These are phyloP conservation scores for Coendou prehensilis DNA, from an alignment of 2,797 vertebrate species.

Conservation along the genomic window DNA sequence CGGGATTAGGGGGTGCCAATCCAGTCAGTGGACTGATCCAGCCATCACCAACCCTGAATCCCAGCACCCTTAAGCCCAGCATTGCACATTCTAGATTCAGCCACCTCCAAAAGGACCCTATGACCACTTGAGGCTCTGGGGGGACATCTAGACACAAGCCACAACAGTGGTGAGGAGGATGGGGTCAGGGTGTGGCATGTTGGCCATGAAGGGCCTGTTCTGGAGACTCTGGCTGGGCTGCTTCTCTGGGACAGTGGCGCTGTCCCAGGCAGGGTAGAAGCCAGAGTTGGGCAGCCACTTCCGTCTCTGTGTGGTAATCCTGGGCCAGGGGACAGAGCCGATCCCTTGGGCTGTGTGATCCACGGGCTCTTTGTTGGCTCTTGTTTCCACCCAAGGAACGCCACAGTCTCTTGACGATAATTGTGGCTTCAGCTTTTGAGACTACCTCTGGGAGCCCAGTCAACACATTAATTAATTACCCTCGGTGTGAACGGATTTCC, in stretches of 20 bases:
- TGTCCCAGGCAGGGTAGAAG: background rate
- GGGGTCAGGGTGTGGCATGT: too few species aligned
- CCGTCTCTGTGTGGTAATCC: background rate
- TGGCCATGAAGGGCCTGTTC: too few species aligned
- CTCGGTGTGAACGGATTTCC: slow-evolving; percentile 71
- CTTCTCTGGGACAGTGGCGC: background rate
- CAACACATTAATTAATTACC: slow-evolving; percentile 70
- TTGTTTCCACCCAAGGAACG: slow-evolving; percentile 34
- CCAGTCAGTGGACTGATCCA: too few species aligned
- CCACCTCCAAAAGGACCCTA: too few species aligned
- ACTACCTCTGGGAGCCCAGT: slow-evolving; percentile 37
- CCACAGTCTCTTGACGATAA: slow-evolving; percentile 53
- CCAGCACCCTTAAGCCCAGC: too few species aligned
- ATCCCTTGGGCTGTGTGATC: background rate
- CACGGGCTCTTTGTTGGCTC: background rate
- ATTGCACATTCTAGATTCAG: too few species aligned
- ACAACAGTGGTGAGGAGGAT: too few species aligned
- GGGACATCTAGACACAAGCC: too few species aligned
- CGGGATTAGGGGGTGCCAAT: too few species aligned
- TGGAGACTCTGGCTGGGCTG: background rate
- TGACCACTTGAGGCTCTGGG: too few species aligned
- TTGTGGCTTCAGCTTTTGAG: slow-evolving; percentile 42
- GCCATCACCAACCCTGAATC: too few species aligned
- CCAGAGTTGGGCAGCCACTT: background rate
- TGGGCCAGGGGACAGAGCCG: background rate